These are phyloP conservation scores for Hetaerina titia DNA, from an alignment of 2,888 invertebrate species.

Conservation along the genomic window DNA sequence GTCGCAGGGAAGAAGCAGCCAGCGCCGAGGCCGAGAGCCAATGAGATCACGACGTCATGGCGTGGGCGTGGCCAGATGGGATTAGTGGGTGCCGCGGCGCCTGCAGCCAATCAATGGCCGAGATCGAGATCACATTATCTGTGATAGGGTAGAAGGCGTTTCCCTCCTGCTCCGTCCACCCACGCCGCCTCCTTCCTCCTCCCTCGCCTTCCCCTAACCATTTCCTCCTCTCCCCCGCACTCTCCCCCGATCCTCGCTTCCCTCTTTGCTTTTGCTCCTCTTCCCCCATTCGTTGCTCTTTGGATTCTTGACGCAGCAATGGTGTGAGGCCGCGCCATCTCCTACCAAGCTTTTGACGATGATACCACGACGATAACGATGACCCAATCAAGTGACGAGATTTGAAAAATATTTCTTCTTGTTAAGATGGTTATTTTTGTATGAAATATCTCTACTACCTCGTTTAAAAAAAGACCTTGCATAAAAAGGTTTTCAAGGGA, in stretches of 20 bases:
- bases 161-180: slow-evolving; percentile 49
- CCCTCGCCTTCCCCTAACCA: neutral
- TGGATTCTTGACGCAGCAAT: slow-evolving; percentile 61
- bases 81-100: slow-evolving; percentile 70
- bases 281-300: slow-evolving; percentile 34
- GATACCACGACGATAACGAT: neutral
- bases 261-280: neutral
- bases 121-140: slow-evolving; percentile 70
- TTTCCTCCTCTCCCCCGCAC: neutral
- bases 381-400: neutral
- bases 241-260: neutral
- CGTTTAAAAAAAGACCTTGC: too few species aligned
- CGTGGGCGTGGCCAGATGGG: slow-evolving; percentile 71
- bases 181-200: slow-evolving; percentile 10
- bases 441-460: too few species aligned
- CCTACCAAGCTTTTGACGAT: neutral
- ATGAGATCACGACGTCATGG: slow-evolving; percentile 72
- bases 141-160: slow-evolving; percentile 69
- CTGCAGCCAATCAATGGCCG: slow-evolving; percentile 71
- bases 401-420: neutral
- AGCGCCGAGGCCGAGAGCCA: slow-evolving; percentile 70
- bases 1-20: slow-evolving; percentile 68
- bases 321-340: slow-evolving; percentile 17
- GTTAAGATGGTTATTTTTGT: too few species aligned
- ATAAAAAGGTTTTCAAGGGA: too few species aligned